Evolutionary conservation across 2,797 vertebrate species (phyloP), one percentile per base, ranked within the genome.

Genomic region (Champsocephalus gunnari): DNA sequence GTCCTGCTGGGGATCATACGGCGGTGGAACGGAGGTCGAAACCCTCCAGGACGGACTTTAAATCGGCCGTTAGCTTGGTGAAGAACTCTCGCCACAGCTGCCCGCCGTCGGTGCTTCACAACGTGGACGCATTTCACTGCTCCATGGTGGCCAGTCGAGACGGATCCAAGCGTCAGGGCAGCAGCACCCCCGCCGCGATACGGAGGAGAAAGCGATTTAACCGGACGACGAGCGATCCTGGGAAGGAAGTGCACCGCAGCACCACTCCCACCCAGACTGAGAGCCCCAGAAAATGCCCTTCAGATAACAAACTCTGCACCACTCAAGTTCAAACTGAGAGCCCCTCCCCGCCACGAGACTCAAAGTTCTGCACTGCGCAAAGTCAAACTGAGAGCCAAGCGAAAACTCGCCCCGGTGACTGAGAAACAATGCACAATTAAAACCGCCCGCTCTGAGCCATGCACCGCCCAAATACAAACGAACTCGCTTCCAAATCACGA

Each of bases 171-270:
- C 91, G 90, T 57, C 90, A 90, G 75, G 91, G 93, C 64, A 92
- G 90, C 83, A 84, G 80, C 75, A 93, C 94, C 45, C 92, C 92
- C 5, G 91, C 91, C 0, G 76, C 79, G n/a, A 77, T 91, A 34
- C 77, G 89, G 76, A 92, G 91, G 74, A 92, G 92, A 73, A 95
- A 93, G 74, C 83, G 89, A 12, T 83, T 95, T 7, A 94, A 84
- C 14, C 83, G 93, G 77, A 89, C 94, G 28, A 87, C 91, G 8
- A 95, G 94, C 59, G 94, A 95, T 84, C 94, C 94, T 16, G 94
- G 93, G 54, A 94, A 93, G 61, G 92, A 93, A 70, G 92, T 93
- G 61, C 83, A 91, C 64, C 91, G 87, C 77, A 92, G 92, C 66
- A 92, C 90, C 17, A 93, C 89, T 45, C 85, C 91, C 16, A 93